Base-by-base conservation (phyloP, 2,797 vertebrate genomes). In the Crax fasciolata region DNA sequence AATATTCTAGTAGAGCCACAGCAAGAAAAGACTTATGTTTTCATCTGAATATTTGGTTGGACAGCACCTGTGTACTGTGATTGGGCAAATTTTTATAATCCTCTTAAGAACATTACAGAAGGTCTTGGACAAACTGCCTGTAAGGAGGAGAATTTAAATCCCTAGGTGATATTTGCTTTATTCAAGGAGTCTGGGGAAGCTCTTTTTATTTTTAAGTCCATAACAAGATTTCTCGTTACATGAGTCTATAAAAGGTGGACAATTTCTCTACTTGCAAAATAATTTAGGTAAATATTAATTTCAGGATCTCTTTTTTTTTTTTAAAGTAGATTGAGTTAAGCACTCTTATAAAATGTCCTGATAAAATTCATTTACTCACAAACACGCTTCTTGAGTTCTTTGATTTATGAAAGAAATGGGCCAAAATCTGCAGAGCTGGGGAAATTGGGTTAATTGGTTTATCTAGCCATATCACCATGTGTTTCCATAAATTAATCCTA, bases 241-340 rank as follows among this genome's bases (percentile, higher is more conserved):
- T 28, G 55, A 75, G 13, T 16, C 43, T 88, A 14, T 23, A 78
- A 66, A 18, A 23, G 43, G 68, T n/a, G 11, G 19, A 84, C 87
- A 90, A 84, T 13, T 25, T 79, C 9, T 80, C 84, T 77, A 90
- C 43, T 59, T 67, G 15, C 39, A 68, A 23, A 77, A 77, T 61
- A 73, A 71, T 72, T 88, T 86, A 25, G 67, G 71, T 80, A 81
- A 93, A 63, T 75, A 81, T 44, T 87, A 92, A 83, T 74, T 74
- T 57, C 13, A 35, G 58, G 11, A 5, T 30, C 8, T 52, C 18
- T 65, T n/a, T 57, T 57, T 32, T 57, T 20, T n/a, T 57, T 57
- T 32, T 57, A 19, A 4, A 43, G 23, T 38, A 61, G 86, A 70
- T 48, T 18, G 59, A 63, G 3, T 48, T 61, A 74, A 67, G 20